Percentiles rank a stretch among this genome's conserved stretches.
Conservation (phyloP, 2,888 invertebrate species). For the Biston stratarius region DNA sequence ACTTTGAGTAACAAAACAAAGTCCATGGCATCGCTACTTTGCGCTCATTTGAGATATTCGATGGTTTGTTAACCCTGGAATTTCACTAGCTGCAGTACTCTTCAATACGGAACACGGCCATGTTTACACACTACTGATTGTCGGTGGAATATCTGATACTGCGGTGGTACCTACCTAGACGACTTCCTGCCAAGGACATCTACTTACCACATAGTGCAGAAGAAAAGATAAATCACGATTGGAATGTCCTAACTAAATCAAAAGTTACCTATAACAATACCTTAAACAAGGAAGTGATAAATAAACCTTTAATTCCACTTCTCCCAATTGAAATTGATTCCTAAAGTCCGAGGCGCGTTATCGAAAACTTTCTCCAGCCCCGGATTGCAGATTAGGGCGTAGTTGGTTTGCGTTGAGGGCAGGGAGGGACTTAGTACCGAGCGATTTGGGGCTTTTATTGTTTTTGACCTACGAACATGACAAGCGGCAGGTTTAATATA, state of each 20-base stretch:
- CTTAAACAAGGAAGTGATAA: conserved; percentile 30
- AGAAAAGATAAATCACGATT: neutral
- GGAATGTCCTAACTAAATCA: neutral
- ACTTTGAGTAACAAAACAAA: no score
- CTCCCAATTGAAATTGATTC: conserved; percentile 37
- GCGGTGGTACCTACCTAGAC: no score
- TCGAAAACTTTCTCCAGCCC: conserved; percentile 33
- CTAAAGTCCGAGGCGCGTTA: conserved; percentile 33
- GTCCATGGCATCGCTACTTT: no score
- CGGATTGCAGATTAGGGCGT: conserved; percentile 11
- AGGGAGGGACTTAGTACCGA: conserved; percentile 6
- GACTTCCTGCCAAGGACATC: no score
- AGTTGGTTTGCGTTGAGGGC: conserved; percentile 3
- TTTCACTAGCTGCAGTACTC: no score
- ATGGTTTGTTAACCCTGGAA: no score
- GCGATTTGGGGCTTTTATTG: neutral
- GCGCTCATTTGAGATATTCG: no score
- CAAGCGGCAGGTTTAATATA: no score
- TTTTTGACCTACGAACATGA: no score
- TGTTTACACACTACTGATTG: no score
- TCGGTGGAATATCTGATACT: no score
- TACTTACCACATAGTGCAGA: neutral
- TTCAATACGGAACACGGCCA: no score
- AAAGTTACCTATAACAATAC: conserved; percentile 10
- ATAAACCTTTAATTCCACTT: conserved; percentile 33